These are phyloP conservation scores for Chunga burmeisteri DNA, from an alignment of 2,113 vertebrate species.

Conservation along the genomic window DNA sequence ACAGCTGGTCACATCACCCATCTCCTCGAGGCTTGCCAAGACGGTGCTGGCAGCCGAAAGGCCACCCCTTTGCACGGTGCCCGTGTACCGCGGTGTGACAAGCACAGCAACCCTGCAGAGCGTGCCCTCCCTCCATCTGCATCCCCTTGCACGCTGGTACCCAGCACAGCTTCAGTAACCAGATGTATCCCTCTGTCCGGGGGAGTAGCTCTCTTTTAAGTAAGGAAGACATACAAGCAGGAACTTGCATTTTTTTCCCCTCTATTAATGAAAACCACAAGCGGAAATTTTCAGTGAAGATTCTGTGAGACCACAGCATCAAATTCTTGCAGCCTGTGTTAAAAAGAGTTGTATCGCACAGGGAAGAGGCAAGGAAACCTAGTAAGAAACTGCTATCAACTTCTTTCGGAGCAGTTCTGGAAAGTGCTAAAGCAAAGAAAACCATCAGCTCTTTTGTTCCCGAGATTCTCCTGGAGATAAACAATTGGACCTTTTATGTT, in stretches of 20 bases:
- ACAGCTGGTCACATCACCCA: accelerated
- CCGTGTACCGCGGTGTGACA: accelerated
- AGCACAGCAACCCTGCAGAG: background rate
- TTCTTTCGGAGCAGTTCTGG: background rate
- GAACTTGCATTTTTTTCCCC: background rate
- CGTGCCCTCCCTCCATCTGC: background rate
- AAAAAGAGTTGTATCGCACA: background rate
- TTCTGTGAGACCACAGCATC: background rate
- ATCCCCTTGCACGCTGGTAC: accelerated
- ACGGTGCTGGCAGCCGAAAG: background rate
- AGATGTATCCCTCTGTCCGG: too few species aligned
- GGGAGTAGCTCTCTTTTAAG: background rate
- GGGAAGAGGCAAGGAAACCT: background rate
- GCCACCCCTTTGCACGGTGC: background rate
- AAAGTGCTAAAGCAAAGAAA: background rate
- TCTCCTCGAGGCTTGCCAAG: background rate
- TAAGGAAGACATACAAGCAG: background rate
- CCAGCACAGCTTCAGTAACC: background rate
- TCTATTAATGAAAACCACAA: background rate
- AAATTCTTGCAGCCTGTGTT: background rate
- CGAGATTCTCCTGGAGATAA: background rate
- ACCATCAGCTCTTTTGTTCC: background rate
- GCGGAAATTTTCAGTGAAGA: background rate
- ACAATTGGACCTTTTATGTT: background rate
- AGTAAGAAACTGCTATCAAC: background rate